Conservation (phyloP, 2,797 vertebrate genomes). For the Chiloscyllium punctatum region DNA sequence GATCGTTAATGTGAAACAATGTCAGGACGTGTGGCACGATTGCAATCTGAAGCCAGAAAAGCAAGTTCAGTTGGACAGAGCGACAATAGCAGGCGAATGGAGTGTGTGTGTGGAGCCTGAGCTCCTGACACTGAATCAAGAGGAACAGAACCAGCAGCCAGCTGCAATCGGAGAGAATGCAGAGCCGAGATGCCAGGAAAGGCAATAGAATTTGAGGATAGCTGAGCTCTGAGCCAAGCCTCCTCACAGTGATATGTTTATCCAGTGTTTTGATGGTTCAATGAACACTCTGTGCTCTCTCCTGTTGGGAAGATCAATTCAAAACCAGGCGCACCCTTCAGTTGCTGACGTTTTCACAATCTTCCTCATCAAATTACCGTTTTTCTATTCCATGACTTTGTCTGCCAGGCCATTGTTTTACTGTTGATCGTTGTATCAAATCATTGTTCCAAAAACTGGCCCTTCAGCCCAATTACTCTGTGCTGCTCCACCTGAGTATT, state of each 20-base stretch:
- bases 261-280: not conserved
- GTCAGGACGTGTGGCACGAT: not conserved
- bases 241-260: not conserved
- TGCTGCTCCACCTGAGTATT: not conserved
- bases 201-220: not conserved
- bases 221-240: not conserved
- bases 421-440: not conserved
- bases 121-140: not conserved
- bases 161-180: not conserved
- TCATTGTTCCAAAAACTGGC: not conserved
- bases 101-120: not conserved
- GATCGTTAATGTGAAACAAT: not conserved
- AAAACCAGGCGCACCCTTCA: not conserved
- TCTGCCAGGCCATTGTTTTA: not conserved
- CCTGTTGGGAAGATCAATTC: not conserved
- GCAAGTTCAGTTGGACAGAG: not conserved
- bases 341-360: not conserved
- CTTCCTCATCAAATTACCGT: not conserved
- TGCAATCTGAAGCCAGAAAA: not conserved
- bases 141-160: not conserved
- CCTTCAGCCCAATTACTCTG: not conserved
- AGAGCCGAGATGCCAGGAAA: not conserved
- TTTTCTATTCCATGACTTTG: not conserved
- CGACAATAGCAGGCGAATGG: not conserved
- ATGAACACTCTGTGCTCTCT: not conserved